Conservation (phyloP, 2,888 invertebrate genomes). For the Zygaena filipendulae region DNA sequence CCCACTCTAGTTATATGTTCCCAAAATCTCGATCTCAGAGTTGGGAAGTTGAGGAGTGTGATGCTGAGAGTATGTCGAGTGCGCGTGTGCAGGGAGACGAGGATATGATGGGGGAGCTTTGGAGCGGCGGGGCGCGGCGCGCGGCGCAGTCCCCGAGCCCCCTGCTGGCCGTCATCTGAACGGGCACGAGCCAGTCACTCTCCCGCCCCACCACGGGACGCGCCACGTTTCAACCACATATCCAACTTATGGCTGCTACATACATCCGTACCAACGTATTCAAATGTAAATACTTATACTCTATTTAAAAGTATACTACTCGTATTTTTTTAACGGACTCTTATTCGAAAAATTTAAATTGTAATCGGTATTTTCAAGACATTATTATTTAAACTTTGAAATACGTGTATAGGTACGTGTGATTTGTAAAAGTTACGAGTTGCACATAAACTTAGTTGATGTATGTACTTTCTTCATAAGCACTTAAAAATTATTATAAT, state of each 20-base stretch:
- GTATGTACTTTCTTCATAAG: no score
- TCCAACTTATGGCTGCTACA: constrained; percentile 26
- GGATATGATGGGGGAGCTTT: constrained; percentile 70
- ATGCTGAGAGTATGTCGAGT: constrained; percentile 68
- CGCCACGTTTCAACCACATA: constrained; percentile 25
- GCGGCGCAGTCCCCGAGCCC: constrained; percentile 26
- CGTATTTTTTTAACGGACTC: no score
- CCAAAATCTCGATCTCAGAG: constrained; percentile 64
- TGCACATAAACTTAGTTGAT: no score
- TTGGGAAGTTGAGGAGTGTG: constrained; percentile 66
- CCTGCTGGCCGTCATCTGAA: constrained; percentile 50
- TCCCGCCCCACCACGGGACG: constrained; percentile 3
- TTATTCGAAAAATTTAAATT: no score
- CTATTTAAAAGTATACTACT: no score
- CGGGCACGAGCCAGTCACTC: constrained; percentile 22
- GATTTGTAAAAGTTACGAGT: no score
- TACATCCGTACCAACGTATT: constrained; percentile 16
- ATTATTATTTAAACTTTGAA: no score
- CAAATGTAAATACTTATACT: constrained; percentile 5
- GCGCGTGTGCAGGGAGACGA: constrained; percentile 71
- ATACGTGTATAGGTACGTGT: no score
- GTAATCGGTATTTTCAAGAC: no score
- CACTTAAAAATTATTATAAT: no score
- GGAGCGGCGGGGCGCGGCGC: constrained; percentile 57
- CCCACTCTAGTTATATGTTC: constrained; percentile 56